Percentiles rank a stretch among this genome's conserved stretches.
These are phyloP conservation scores for Eristalinus aeneus DNA, from an alignment of 2,888 invertebrate genomes.

Conservation along the genomic window DNA sequence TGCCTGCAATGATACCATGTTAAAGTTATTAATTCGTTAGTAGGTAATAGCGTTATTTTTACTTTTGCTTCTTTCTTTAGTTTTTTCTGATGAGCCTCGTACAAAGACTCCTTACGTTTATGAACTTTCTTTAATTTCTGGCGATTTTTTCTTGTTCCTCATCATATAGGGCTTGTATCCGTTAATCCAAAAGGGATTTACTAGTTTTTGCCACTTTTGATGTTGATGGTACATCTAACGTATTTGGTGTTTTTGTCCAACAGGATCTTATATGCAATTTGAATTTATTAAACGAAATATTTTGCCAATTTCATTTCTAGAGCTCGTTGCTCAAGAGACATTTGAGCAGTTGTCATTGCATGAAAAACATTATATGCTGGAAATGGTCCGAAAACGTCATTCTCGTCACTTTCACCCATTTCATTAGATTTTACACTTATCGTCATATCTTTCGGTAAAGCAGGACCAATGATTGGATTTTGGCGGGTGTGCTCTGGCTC, in stretches of 20 bases:
- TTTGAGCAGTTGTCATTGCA: constrained; percentile 82
- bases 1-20: constrained; percentile 70
- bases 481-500: constrained; percentile 72
- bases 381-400: constrained; percentile 86
- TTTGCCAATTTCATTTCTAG: constrained; percentile 86
- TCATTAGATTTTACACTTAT: not conserved
- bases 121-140: constrained; percentile 85
- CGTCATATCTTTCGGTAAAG: constrained; percentile 35
- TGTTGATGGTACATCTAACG: constrained; percentile 81
- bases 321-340: constrained; percentile 88
- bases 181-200: constrained; percentile 81
- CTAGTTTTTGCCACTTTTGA: constrained; percentile 77
- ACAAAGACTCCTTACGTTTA: constrained; percentile 88
- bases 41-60: not conserved
- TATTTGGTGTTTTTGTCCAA: constrained; percentile 93
- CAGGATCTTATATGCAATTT: constrained; percentile 82
- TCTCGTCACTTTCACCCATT: constrained; percentile 75
- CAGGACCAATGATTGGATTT: constrained; percentile 64
- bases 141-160: constrained; percentile 85
- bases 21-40: not conserved
- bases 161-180: constrained; percentile 82
- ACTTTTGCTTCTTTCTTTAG: constrained; percentile 84
- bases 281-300: not conserved
- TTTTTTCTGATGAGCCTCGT: constrained; percentile 91
- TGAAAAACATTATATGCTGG: constrained; percentile 81